Evolutionary conservation across 2,888 invertebrate species (phyloP), one percentile per base, ranked within the genome.

Genomic region (Neocrepidodera transversa): DNA sequence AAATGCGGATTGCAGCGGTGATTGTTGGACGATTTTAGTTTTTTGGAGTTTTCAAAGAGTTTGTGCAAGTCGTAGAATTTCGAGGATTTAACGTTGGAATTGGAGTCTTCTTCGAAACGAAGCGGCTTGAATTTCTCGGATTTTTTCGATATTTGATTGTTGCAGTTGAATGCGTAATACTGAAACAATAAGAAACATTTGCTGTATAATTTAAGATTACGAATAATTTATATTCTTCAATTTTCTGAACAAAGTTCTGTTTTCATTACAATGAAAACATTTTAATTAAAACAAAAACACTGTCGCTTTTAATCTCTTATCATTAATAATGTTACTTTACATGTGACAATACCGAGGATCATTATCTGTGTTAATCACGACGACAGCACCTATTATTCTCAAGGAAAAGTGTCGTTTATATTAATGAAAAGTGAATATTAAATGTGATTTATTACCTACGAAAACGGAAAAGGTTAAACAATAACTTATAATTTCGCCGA

Each of bases 1-100:
- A 66, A 64, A 58, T 71, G 68, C 7, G 66, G 69, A 58, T 70
- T 67, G 58, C 68, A 67, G 45, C 64, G 64, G 32, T 60, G 65
- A 53, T 64, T 60, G 4, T 48, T 57, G 23, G 58, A 30, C 18
- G 60, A 43, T 45, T 67, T 67, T 5, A 58, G 30, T 50, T 64
- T 67, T 52, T 67, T 71, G n/a, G 70, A 65, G 17, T 59, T 65
- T 40, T 74, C 73, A 58, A 74, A 73, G 6, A 74, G 45, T 14
- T 66, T 64, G 35, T 73, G 66, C 10, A 74, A 62, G 30, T 73
- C 72, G 58, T 67, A 68, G 43, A 74, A 73, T 58, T 73, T 75
- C 4, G 73, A 70, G n/a, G 71, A 67, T 60, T 74, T 72, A 40
- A 77, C 63, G 60, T 76, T 76, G 17, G 76, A 76, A 49, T 77